Evolutionary conservation across 2,113 vertebrate species (phyloP).

Genomic region (Macroglossus sobrinus): DNA sequence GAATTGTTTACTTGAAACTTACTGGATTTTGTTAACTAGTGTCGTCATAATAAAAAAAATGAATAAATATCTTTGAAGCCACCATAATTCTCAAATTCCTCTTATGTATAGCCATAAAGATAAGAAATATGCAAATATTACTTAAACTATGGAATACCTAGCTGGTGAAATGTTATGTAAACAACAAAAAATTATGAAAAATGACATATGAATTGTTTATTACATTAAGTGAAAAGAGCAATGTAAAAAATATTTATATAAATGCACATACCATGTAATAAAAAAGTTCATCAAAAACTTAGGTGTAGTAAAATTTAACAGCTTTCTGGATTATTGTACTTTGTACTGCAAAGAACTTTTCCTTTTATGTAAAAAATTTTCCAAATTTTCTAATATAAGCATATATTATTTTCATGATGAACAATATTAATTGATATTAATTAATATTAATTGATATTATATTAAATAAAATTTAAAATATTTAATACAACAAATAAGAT

Average conservation of each 20-base stretch:
- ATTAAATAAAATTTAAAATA: too few species aligned
- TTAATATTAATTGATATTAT: too few species aligned
- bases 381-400: neutral
- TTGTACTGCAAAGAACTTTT: neutral
- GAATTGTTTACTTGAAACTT: too few species aligned
- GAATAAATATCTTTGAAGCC: neutral
- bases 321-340: neutral
- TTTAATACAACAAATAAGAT: too few species aligned
- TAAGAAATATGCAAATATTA: neutral
- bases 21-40: too few species aligned
- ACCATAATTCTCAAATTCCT: neutral
- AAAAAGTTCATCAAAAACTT: neutral
- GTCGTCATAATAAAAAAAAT: neutral
- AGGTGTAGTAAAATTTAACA: neutral
- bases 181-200: neutral
- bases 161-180: neutral
- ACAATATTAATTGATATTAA: neutral
- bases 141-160: neutral
- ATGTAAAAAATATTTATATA: neutral
- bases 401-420: neutral
- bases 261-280: neutral
- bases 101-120: neutral
- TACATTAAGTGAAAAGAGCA: neutral
- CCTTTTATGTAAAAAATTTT: neutral
- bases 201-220: neutral